phyloP scores from a whole-genome alignment of 2,797 vertebrate species.

The Megalops cyprinoides region DNA sequence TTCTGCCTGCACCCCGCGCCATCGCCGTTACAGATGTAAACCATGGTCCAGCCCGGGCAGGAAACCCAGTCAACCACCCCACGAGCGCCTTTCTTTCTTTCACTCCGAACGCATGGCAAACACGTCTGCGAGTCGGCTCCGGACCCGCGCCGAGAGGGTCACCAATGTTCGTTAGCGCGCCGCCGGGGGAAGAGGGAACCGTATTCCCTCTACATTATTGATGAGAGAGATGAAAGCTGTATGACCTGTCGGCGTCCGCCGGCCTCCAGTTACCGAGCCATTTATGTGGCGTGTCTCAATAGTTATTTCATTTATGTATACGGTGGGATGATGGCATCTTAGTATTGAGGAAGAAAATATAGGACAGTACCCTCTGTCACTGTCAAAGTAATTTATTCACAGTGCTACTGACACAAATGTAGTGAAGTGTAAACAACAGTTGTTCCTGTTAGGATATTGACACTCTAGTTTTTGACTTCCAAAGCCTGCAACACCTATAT shows the following conservation, averaged over 20 bases:
- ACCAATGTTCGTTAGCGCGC: conserved; percentile 21
- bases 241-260: conserved; percentile 36
- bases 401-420: background rate
- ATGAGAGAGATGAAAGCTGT: conserved; percentile 48
- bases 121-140: too few relatives aligned
- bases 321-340: background rate
- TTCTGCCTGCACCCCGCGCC: conserved; percentile 25
- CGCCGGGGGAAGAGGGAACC: conserved; percentile 28
- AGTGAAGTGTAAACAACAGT: too few relatives aligned
- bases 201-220: conserved; percentile 51
- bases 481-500: too few relatives aligned
- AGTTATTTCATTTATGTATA: background rate
- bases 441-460: too few relatives aligned
- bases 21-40: conserved; percentile 27
- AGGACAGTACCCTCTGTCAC: background rate
- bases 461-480: too few relatives aligned
- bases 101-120: background rate
- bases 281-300: background rate
- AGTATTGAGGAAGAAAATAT: background rate
- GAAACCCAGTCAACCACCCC: background rate
- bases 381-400: background rate
- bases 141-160: background rate
- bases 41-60: background rate
- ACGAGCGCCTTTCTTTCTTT: too few relatives aligned
- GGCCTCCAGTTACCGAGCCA: background rate